phyloP scores from a whole-genome alignment of 2,888 invertebrate genomes.

The Hirtodrosophila confusa region DNA sequence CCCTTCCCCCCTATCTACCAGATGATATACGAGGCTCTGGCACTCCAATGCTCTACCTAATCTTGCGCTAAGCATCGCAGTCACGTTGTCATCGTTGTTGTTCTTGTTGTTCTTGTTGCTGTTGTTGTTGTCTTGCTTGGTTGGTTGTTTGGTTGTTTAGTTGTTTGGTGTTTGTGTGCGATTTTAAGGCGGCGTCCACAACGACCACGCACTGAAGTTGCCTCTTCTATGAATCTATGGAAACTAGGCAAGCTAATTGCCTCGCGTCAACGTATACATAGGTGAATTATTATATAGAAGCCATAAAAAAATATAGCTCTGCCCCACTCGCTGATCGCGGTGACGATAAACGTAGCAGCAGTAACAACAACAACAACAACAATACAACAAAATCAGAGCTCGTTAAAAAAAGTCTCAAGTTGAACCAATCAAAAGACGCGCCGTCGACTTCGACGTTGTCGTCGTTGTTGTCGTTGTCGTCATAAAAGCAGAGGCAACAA shows the following conservation, averaged over 20 bases:
- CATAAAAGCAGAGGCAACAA: constrained; percentile 61
- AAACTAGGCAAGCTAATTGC: constrained; percentile 71
- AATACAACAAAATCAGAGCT: constrained; percentile 67
- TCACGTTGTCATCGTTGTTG: constrained; percentile 66
- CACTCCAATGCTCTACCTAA: constrained; percentile 58
- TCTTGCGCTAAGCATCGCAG: constrained; percentile 77
- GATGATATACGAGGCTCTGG: constrained; percentile 50
- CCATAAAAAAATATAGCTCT: constrained; percentile 66
- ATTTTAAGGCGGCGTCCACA: constrained; percentile 49
- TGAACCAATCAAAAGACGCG: constrained; percentile 76
- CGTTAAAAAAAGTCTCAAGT: constrained; percentile 64
- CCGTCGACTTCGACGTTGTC: constrained; percentile 44
- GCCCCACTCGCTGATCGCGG: constrained; percentile 61
- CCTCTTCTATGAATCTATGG: constrained; percentile 65
- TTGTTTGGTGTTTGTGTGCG: constrained; percentile 27
- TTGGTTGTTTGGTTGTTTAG: constrained; percentile 13
- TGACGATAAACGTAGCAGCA: constrained; percentile 54
- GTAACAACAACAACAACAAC: constrained; percentile 21
- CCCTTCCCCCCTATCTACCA: not conserved
- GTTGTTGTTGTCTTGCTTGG: constrained; percentile 15
- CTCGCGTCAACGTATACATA: constrained; percentile 65
- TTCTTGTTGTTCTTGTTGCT: constrained; percentile 14
- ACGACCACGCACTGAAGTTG: constrained; percentile 51
- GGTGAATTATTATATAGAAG: constrained; percentile 79
- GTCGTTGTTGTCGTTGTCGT: constrained; percentile 41